These are phyloP conservation scores for Opisthocomus hoazin DNA, from an alignment of 2,113 vertebrate genomes.

Conservation along the genomic window DNA sequence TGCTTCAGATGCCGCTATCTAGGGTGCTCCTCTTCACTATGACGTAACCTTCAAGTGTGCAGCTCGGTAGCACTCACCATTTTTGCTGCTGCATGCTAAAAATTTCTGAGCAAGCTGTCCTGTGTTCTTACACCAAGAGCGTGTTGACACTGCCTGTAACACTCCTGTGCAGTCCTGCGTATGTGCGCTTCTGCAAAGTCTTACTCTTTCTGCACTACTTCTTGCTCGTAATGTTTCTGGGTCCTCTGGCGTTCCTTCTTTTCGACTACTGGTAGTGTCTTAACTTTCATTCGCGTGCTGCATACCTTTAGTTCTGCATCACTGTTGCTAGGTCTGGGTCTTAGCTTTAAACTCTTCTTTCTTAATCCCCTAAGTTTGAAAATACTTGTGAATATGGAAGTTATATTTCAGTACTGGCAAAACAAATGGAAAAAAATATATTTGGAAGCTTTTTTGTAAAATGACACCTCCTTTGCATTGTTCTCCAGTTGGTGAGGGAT, in stretches of 20 bases:
- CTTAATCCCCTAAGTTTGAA: background rate
- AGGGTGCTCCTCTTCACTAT: background rate
- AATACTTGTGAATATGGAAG: background rate
- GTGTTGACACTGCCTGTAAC: accelerated
- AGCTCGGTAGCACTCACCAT: background rate
- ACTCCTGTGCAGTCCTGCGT: background rate
- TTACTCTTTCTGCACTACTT: background rate
- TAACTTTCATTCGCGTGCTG: background rate
- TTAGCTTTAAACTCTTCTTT: background rate
- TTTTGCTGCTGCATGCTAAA: background rate
- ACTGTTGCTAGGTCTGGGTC: background rate
- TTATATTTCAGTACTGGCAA: background rate
- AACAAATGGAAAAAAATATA: background rate
- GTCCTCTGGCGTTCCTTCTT: background rate
- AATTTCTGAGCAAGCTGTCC: background rate
- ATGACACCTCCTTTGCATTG: background rate
- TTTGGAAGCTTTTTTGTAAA: background rate
- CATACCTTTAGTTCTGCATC: background rate
- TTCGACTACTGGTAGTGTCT: background rate
- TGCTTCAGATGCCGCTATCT: background rate
- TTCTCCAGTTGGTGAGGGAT: background rate
- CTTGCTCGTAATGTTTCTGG: background rate
- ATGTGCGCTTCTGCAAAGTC: background rate
- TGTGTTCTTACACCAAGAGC: background rate
- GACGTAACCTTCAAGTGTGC: background rate